Percentiles rank a stretch among this genome's conserved stretches.
These are phyloP conservation scores for Okapia johnstoni DNA, from an alignment of 2,113 vertebrate species.

Conservation along the genomic window DNA sequence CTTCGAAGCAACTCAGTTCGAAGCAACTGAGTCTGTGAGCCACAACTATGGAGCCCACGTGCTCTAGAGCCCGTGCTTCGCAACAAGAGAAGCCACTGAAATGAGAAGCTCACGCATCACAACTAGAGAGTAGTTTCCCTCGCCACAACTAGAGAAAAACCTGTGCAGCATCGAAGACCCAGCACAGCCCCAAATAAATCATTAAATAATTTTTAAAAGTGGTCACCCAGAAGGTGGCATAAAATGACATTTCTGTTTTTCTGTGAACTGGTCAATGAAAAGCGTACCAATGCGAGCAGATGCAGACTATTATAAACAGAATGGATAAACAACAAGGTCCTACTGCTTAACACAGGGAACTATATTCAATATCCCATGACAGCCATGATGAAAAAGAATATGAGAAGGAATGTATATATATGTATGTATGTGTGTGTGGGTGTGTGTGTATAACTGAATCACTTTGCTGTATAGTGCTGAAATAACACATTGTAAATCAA, in stretches of 20 bases:
- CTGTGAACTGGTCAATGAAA: neutral
- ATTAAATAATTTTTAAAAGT: neutral
- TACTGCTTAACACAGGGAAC: neutral
- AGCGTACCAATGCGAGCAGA: neutral
- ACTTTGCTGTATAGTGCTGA: neutral
- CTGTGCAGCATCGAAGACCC: neutral
- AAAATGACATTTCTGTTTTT: neutral
- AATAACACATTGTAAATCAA: neutral
- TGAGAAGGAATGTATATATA: neutral
- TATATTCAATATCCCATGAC: neutral
- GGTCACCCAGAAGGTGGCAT: neutral
- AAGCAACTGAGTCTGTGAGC: neutral
- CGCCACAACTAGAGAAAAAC: neutral
- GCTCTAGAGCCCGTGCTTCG: neutral
- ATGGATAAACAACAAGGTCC: neutral
- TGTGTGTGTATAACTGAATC: neutral
- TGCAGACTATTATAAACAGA: neutral
- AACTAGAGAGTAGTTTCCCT: neutral
- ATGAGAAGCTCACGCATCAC: neutral
- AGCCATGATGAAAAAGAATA: neutral
- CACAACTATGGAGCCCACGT: accelerated
- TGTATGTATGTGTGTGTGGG: too few species aligned
- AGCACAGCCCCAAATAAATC: neutral
- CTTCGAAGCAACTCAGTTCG: neutral
- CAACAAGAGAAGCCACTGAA: neutral